Evolutionary conservation across 1,140 invertebrate genomes (phyloP).

Genomic region (Steinernema feltiae): DNA sequence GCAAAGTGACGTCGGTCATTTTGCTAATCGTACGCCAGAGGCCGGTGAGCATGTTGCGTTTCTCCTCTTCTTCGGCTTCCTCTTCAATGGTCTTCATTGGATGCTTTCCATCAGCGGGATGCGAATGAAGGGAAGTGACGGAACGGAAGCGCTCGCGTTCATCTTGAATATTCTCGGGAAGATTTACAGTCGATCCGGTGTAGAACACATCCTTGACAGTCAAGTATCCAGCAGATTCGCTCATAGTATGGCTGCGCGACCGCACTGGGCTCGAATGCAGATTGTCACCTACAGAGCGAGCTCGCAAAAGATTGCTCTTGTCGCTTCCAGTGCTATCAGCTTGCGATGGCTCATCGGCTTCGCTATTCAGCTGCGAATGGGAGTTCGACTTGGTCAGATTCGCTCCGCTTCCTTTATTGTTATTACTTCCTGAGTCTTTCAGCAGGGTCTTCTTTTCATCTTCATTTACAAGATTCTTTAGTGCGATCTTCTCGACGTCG

Average conservation of each 20-base stretch:
- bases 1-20: conserved; percentile 77
- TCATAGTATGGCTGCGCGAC: conserved; percentile 64
- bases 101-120: conserved; percentile 6
- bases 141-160: conserved; percentile 13
- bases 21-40: conserved; percentile 64
- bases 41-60: conserved; percentile 8
- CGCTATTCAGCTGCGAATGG: conserved; percentile 31
- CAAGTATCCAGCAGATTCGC: conserved; percentile 67
- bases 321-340: conserved; percentile 3
- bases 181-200: conserved; percentile 71
- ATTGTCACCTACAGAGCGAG: conserved; percentile 49
- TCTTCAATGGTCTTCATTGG: conserved; percentile 28
- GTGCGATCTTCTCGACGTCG: conserved; percentile 3
- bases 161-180: conserved; percentile 58
- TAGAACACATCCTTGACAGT: conserved; percentile 79
- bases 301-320: conserved; percentile 42
- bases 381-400: conserved; percentile 17
- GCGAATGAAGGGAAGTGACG: conserved; percentile 36
- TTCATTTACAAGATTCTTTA: background rate
- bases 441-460: conserved; percentile 16
- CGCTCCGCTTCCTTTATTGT: conserved; percentile 19
- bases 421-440: conserved; percentile 19
- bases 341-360: conserved; percentile 34
- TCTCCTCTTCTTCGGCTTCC: conserved; percentile 40
- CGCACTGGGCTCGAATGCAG: conserved; percentile 61